Percentiles rank a stretch among this genome's conserved stretches.
Evolutionary conservation across 2,113 vertebrate genomes (phyloP).

Genomic region (Nansenia antarctica): DNA sequence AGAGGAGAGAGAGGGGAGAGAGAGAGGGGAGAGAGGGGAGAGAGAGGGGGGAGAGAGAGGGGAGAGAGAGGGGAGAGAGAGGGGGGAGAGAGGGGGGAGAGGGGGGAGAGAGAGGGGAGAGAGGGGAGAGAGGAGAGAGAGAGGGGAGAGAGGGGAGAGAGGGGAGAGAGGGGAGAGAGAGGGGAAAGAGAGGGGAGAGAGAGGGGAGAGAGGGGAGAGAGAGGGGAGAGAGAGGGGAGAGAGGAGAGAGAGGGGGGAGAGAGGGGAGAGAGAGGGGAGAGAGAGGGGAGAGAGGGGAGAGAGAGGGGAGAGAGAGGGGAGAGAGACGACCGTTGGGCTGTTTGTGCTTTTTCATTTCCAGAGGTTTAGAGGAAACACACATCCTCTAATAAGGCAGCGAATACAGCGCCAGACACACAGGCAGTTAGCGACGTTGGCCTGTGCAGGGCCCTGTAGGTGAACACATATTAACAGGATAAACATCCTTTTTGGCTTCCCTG

Average conservation of each 20-base stretch:
- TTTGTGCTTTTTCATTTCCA: constrained; percentile 64
- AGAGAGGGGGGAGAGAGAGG: constrained; percentile 53
- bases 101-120: constrained; percentile 52
- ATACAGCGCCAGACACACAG: constrained; percentile 50
- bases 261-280: constrained; percentile 51
- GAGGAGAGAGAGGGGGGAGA: constrained; percentile 57
- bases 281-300: too few species aligned
- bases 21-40: constrained; percentile 56
- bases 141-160: constrained; percentile 52
- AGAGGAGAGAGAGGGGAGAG: constrained; percentile 51
- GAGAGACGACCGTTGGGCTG: constrained; percentile 49
- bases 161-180: constrained; percentile 55
- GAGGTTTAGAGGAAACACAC: constrained; percentile 42
- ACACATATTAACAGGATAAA: constrained; percentile 38
- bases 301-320: too few species aligned
- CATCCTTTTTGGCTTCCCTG: constrained; percentile 29
- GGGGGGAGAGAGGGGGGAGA: constrained; percentile 57
- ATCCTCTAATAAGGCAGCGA: constrained; percentile 54
- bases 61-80: too few species aligned
- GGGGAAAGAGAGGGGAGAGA: constrained; percentile 56
- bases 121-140: constrained; percentile 56
- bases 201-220: constrained; percentile 52
- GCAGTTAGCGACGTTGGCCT: neutral
- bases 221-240: constrained; percentile 56
- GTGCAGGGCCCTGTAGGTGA: constrained; percentile 28